Base-by-base conservation (phyloP, 2,888 invertebrate genomes). In the Dascillus cervinus region DNA sequence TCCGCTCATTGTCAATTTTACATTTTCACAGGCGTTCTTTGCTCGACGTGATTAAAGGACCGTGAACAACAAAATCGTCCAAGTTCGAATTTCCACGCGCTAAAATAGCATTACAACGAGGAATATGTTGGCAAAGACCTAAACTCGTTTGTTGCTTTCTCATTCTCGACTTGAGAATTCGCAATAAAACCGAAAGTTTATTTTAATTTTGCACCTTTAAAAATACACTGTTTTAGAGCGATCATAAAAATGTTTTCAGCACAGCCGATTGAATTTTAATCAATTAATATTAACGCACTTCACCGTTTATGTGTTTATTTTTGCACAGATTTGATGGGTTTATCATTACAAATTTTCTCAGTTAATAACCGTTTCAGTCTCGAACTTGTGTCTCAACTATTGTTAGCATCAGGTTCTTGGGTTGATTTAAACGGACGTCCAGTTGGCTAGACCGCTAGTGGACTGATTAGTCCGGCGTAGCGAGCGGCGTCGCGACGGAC, bases 401-500 rank as follows among this genome's bases (percentile, higher is more conserved):
- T n/a, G n/a, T n/a, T n/a, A n/a, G n/a, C n/a, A n/a, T n/a, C n/a
- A n/a, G n/a, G n/a, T n/a, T n/a, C n/a, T n/a, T n/a, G n/a, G n/a
- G n/a, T n/a, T n/a, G n/a, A 32, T 34, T 32, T 32, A 34, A 37
- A 43, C 50, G 40, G 43, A 40, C 46, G 43, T 45, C 44, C 48
- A 48, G 48, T 47, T 53, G 50, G 50, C 52, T 51, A 46, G 47
- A 49, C 43, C 36, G 43, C 43, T 43, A 46, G 43, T 40, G 34
- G 39, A 56, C 54, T 52, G 54, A 56, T 54, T 52, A 48, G 45
- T 43, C 47, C 43, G 39, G 43, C 46, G 45, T 39, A 39, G 43
- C 38, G 39, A 44, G 45, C 37, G 39, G 44, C 52, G 52, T 52
- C 53, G 52, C 51, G 53, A 49, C 54, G 53, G 35, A 44, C 44